Conservation (phyloP, 1,140 invertebrate genomes). For the Philotrypesis tridentata region DNA sequence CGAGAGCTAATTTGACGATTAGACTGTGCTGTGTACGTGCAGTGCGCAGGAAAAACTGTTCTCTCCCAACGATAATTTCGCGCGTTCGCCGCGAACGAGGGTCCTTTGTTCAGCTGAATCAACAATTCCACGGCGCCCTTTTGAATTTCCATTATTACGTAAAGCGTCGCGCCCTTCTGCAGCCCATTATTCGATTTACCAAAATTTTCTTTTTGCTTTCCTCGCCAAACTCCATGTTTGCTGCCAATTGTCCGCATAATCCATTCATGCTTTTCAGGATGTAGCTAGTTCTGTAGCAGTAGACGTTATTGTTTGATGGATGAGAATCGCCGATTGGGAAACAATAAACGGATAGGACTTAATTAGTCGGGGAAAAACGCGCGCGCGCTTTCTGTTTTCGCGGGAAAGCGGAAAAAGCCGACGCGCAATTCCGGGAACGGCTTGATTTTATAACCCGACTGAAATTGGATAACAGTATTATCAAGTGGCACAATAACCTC, state of each 20-base stretch:
- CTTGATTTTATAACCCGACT: slow-evolving; percentile 10
- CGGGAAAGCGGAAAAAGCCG: not conserved
- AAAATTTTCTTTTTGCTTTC: not conserved
- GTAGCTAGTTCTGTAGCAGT: too few relatives aligned
- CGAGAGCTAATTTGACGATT: slow-evolving; percentile 31
- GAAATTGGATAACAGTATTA: slow-evolving; percentile 17
- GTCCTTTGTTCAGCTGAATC: slow-evolving; percentile 6
- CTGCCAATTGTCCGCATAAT: too few relatives aligned
- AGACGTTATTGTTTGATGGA: not conserved
- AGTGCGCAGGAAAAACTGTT: too few relatives aligned
- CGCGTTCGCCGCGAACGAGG: not conserved
- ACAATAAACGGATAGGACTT: not conserved
- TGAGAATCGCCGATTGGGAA: not conserved
- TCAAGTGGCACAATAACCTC: slow-evolving; percentile 14
- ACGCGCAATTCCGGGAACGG: not conserved
- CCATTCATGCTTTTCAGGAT: too few relatives aligned
- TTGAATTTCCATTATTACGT: slow-evolving; percentile 12
- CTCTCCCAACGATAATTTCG: slow-evolving; percentile 19
- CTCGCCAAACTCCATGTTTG: too few relatives aligned
- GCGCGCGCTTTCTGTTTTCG: not conserved
- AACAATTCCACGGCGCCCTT: slow-evolving; percentile 8
- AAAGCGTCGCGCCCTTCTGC: not conserved
- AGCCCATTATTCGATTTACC: too few relatives aligned
- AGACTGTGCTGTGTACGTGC: not conserved
- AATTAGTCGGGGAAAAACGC: not conserved